phyloP scores from a whole-genome alignment of 1,140 invertebrate genomes.

The Argopecten irradians region DNA sequence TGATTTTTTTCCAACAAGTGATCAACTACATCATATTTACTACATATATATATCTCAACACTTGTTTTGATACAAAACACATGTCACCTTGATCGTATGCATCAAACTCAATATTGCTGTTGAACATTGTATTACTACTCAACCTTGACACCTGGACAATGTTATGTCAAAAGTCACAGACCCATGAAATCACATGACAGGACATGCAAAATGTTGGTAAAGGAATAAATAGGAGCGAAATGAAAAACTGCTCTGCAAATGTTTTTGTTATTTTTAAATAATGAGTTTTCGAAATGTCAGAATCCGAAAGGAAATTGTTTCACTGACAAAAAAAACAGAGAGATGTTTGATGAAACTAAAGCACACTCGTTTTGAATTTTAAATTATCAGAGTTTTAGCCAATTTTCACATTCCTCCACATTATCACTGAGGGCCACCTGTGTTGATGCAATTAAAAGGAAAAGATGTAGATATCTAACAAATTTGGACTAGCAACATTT shows the following conservation, averaged over 20 bases:
- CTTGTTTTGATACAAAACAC: background rate
- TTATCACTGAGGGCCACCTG: background rate
- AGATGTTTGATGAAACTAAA: background rate
- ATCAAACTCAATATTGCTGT: background rate
- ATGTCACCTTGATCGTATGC: background rate
- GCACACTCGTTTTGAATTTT: background rate
- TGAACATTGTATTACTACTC: background rate
- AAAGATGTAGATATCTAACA: background rate
- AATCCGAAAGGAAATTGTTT: background rate
- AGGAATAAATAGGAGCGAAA: background rate
- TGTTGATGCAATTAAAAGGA: background rate
- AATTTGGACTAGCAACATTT: background rate
- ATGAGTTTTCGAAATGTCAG: background rate
- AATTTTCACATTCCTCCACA: background rate
- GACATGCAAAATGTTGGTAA: background rate
- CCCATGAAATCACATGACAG: background rate
- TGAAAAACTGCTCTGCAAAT: background rate
- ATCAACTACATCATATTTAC: background rate
- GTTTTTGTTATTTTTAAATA: background rate
- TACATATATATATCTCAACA: too few species aligned
- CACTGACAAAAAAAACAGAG: background rate
- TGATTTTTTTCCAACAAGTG: background rate
- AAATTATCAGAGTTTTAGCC: too few species aligned
- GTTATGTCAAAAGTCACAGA: background rate
- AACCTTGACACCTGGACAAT: background rate